Conservation (phyloP, 2,888 invertebrate species). For the Thereva nobilitata region DNA sequence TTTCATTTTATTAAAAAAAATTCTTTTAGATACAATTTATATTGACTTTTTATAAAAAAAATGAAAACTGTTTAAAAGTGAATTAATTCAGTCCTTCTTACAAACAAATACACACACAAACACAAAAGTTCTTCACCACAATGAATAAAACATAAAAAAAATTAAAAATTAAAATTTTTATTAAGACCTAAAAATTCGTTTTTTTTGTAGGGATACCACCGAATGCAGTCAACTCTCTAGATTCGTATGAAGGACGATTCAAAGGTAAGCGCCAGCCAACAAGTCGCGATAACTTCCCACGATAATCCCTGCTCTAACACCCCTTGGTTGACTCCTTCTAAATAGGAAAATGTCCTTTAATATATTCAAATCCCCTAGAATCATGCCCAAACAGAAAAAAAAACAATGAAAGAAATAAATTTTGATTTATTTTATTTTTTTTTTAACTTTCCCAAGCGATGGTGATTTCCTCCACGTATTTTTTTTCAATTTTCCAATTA, state of each 20-base stretch:
- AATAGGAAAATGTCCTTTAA: conserved; percentile 13
- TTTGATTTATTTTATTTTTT: neutral
- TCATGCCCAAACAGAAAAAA: conserved; percentile 15
- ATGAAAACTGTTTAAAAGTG: too few relatives aligned
- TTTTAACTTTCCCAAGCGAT: neutral
- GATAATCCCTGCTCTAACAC: neutral
- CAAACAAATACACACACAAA: too few relatives aligned
- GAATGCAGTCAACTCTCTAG: conserved; percentile 57
- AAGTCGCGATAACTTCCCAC: conserved; percentile 13
- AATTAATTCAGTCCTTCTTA: too few relatives aligned
- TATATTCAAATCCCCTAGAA: conserved; percentile 23
- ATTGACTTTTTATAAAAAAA: too few relatives aligned
- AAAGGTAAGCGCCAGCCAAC: conserved; percentile 52
- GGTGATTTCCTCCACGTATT: conserved; percentile 48
- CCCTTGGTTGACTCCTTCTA: neutral
- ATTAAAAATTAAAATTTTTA: conserved; percentile 29
- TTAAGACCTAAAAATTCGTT: conserved; percentile 31
- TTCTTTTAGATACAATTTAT: too few relatives aligned
- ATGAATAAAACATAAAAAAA: conserved; percentile 32
- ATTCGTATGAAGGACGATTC: conserved; percentile 54
- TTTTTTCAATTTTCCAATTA: conserved; percentile 49
- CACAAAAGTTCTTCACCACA: neutral
- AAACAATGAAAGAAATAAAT: neutral
- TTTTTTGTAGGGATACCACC: conserved; percentile 55
- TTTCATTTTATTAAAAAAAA: too few relatives aligned